Evolutionary conservation across 2,888 invertebrate species (phyloP).

Genomic region (Trichacis sp.): DNA sequence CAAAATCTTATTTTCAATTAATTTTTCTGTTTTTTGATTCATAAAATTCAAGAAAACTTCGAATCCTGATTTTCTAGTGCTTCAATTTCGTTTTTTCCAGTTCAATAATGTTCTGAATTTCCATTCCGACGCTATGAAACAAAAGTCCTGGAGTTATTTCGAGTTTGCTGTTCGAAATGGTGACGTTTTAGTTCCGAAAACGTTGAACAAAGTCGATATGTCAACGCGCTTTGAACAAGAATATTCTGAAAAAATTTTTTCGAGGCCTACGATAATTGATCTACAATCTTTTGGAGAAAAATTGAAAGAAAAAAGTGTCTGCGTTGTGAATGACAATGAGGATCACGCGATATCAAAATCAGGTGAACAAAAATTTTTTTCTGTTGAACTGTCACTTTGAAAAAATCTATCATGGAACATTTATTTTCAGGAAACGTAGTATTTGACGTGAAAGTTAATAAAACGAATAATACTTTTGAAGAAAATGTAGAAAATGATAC

Average conservation of each 20-base stretch:
- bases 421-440: too few species aligned
- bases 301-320: background rate
- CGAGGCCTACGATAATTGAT: too few species aligned
- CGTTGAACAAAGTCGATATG: background rate
- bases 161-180: conserved; percentile 2
- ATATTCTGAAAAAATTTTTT: too few species aligned
- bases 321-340: background rate
- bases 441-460: too few species aligned
- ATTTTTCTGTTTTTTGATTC: too few species aligned
- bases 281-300: too few species aligned
- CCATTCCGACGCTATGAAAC: background rate
- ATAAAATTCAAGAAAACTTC: too few species aligned
- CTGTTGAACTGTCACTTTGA: too few species aligned
- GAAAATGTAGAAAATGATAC: background rate
- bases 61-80: too few species aligned
- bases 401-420: too few species aligned
- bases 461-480: background rate
- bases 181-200: background rate
- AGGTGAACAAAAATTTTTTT: background rate
- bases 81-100: background rate
- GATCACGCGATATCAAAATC: background rate
- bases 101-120: background rate
- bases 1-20: too few species aligned
- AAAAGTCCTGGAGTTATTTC: conserved; percentile 11
- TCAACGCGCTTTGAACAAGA: background rate